Base-by-base conservation (phyloP, 23 tunicate species). In the Styela plicata region DNA sequence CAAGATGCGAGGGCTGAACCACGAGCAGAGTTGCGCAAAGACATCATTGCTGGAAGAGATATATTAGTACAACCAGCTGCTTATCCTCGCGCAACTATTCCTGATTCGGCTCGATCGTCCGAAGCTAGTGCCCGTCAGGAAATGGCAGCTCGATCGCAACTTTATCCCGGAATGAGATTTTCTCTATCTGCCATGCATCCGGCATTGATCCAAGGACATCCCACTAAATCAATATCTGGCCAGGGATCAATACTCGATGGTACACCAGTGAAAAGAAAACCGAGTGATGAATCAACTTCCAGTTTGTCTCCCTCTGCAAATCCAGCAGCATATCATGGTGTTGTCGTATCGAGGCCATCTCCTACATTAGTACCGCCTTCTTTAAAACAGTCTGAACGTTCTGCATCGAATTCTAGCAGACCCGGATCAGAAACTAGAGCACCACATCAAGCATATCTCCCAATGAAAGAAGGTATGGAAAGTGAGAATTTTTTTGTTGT, bases 241-340 rank as follows among this genome's bases (percentile, higher is more conserved):
- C 77, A 71, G 2, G 81, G 81, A 7, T 76, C 81, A 7, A 76
- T 76, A 44, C 64, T 76, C n/a, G 81, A 52, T 32, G 81, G 81
- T 27, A 76, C 81, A 0, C 81, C 81, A 1, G 81, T 71, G 35
- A 36, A 76, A 53, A 21, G 81, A 1, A 76, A 76, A 29, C 28
- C 30, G 17, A 76, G 81, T 29, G 81, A 76, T 1, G 81, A 76
- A 7, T 76, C 81, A 27, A 76, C n/a, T 53, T 44, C 66, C 0
- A 76, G 81, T 29, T 24, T 76, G 1, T 76, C 81, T 22, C 81
- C 64, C 10, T 37, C 81, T 52, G 68, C 33, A 26, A 53, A 52
- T 21, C 81, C 81, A 20, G 30, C 65, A 25, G n/a, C 52, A 24
- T 76, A 25, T 29, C 71, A 27, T 29, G 71, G 71, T 29, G 71